Evolutionary conservation across 2,797 vertebrate genomes (phyloP), one percentile per base, ranked within the genome.

Genomic region (Halcyon smyrnensis): DNA sequence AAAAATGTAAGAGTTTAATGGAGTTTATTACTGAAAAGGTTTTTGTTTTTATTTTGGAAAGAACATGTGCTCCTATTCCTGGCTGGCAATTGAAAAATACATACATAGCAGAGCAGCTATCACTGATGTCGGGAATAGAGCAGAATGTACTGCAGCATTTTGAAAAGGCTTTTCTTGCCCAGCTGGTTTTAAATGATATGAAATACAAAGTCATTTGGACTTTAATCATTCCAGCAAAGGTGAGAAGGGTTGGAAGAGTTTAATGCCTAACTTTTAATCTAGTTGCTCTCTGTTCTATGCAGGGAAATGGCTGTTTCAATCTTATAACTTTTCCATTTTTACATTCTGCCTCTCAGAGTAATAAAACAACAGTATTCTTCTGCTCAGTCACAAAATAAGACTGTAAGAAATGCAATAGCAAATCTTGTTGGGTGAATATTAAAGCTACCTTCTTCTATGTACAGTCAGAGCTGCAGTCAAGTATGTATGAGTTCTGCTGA

Each of bases 161-260:
- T 84, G 73, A 84, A 95, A 95, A 79, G 20, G 16, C 15, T 75
- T 95, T 90, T 82, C 77, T 84, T 91, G 54, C 59, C 65, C 76
- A 95, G 51, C 43, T 85, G 83, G 20, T 92, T 93, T 95, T 87
- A 87, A 80, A 76, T 0, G 39, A 95, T 93, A 92, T 36, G 53
- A 91, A 80, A 87, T 82, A 93, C 65, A 89, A 91, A 91, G 71
- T 74, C 67, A 43, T 74, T 77, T 63, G 56, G 69, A 79, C 87
- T 91, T 88, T 4, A 69, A 67, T 91, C 62, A 46, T 93, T 84
- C 24, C 68, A 85, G 56, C 32, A 94, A 93, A 91, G 43, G 30
- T 91, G 45, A 87, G 76, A 62, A 71, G 19, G 32, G 34, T 67
- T 84, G 80, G 54, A 88, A 78, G 59, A 56, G 20, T 37, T 94